phyloP scores from a whole-genome alignment of 2,888 invertebrate species.

The Mystacides longicornis region DNA sequence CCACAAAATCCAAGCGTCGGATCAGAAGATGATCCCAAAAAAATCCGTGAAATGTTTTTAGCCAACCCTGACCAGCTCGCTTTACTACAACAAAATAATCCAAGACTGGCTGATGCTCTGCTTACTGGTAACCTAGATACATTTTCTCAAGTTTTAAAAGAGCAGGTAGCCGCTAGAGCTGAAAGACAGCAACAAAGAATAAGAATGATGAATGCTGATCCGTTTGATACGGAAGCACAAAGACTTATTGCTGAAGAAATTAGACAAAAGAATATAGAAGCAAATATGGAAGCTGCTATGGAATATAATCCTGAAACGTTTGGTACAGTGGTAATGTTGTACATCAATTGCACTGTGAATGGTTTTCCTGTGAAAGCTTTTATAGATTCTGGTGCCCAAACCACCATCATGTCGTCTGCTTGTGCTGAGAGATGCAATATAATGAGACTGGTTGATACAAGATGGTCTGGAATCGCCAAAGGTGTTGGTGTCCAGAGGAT shows the following conservation, averaged over 20 bases:
- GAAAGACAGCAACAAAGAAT: conserved; percentile 77
- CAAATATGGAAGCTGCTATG: conserved; percentile 98
- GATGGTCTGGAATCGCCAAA: conserved; percentile 95
- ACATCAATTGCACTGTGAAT: conserved; percentile 96
- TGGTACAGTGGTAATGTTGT: conserved; percentile 95
- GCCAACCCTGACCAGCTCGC: conserved; percentile 88
- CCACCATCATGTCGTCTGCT: conserved; percentile 95
- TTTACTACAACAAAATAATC: conserved; percentile 87
- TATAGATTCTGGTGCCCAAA: conserved; percentile 96
- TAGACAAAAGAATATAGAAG: conserved; percentile 90
- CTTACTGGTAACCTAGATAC: conserved; percentile 74
- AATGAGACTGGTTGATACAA: conserved; percentile 79
- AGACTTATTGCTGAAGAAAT: conserved; percentile 94
- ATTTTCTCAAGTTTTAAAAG: conserved; percentile 70
- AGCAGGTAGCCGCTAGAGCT: conserved; percentile 75
- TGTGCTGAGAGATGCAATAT: conserved; percentile 94
- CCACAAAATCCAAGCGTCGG: conserved; percentile 34
- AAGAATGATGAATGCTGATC: conserved; percentile 87
- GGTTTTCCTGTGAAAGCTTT: conserved; percentile 96
- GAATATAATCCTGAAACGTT: conserved; percentile 98
- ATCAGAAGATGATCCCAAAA: conserved; percentile 73
- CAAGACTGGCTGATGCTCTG: conserved; percentile 83
- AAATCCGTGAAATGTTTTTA: conserved; percentile 78
- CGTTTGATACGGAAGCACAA: conserved; percentile 94
- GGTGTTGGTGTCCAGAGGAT: conserved; percentile 96